Base-by-base conservation (phyloP, 2,888 invertebrate species). In the Volucella bombylans region DNA sequence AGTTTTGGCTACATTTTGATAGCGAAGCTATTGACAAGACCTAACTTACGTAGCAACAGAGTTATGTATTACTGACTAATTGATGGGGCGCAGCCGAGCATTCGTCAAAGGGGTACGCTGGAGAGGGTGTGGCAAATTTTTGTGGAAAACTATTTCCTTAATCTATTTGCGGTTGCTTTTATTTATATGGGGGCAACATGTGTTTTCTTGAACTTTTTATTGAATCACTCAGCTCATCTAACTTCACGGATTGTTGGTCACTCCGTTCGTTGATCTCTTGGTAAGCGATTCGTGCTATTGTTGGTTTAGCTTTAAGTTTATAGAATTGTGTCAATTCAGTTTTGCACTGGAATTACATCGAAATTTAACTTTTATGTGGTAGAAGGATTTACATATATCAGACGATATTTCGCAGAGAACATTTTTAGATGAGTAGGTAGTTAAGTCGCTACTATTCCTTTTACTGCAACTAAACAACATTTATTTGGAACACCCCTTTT, bases 51-150 rank as follows among this genome's bases (percentile, higher is more conserved):
- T 31, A 45, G 23, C 65, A 55, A 55, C 68, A 50, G 49, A 31
- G 65, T 64, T 31, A 31, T 31, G 6, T 41, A 15, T 23, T 54
- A 11, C 52, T 73, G 38, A 12, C 57, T 59, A 67, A 57, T 50
- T 74, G 65, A 38, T 50, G 15, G 57, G 18, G 15, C 18, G 12
- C 57, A 18, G 12, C 15, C 14, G 50, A 31, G 57, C 62, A n/a
- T 62, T 14, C 69, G 14, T 61, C 38, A 52, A 67, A 47, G 62
- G 54, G 59, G 39, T 72, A 39, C 9, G 39, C n/a, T 31, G 18
- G 77, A 23, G 77, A 23, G 72, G 82, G 82, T 72, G 82, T 82
- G 82, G 77, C 82, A 67, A 18, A 23, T 31, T 2, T 6, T n/a
- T n/a, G 23, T 12, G 45, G 61, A 64, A 64, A 69, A 77, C 54